phyloP scores from a whole-genome alignment of 2,888 invertebrate species.

The Euzophera pinguis region DNA sequence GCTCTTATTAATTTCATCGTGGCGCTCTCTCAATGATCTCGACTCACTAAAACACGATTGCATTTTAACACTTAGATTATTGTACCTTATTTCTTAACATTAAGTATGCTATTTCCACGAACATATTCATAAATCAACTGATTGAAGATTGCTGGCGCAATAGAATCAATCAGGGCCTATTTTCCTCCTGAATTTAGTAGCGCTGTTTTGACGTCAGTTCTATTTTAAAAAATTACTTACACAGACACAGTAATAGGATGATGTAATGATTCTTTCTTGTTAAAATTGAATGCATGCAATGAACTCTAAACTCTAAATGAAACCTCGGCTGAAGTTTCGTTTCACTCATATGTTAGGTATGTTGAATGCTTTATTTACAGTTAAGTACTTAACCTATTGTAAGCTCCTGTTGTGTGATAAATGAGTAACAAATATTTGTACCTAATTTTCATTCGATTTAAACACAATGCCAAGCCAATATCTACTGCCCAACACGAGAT shows the following conservation, averaged over 20 bases:
- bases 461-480: no score
- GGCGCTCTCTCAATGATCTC: conserved; percentile 38
- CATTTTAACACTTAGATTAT: conserved; percentile 28
- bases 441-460: no score
- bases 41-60: conserved; percentile 47
- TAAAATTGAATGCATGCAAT: not conserved
- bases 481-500: no score
- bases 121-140: no score
- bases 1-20: conserved; percentile 40
- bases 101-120: no score
- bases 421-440: no score
- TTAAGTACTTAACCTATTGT: no score
- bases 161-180: conserved; percentile 19
- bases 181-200: conserved; percentile 36
- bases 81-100: no score
- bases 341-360: no score
- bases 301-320: not conserved
- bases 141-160: conserved; percentile 28
- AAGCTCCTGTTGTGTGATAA: no score
- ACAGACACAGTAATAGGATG: conserved; percentile 14
- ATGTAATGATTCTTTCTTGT: conserved; percentile 19
- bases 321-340: no score
- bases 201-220: conserved; percentile 42
- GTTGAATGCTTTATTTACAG: no score
- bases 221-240: conserved; percentile 45